Evolutionary conservation across 1,140 invertebrate species (phyloP).

Genomic region (Drosophila ananassae): DNA sequence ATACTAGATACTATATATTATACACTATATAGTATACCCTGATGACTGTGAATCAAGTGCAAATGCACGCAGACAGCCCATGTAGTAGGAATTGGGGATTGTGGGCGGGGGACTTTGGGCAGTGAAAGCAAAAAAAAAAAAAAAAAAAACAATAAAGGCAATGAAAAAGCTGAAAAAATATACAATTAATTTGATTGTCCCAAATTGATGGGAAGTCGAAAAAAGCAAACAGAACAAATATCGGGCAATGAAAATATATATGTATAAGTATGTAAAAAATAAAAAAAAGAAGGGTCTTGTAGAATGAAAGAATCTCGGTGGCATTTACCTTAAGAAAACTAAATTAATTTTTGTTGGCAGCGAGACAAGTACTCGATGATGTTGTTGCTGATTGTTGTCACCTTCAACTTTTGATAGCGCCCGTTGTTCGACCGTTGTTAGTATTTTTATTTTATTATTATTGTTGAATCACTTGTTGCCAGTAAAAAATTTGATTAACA

Average conservation of each 20-base stretch:
- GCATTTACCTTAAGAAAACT: conserved; percentile 41
- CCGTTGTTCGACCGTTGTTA: not conserved
- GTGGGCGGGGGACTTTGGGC: not conserved
- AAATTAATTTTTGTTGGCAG: conserved; percentile 42
- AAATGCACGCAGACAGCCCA: conserved; percentile 43
- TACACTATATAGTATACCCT: conserved; percentile 1
- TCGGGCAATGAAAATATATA: conserved; percentile 13
- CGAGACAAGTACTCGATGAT: conserved; percentile 27
- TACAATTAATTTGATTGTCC: conserved; percentile 67
- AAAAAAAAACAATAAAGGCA: conserved; percentile 48
- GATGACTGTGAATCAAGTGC: conserved; percentile 49
- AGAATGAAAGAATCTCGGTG: conserved; percentile 30
- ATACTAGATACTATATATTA: not conserved
- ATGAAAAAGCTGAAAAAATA: conserved; percentile 41
- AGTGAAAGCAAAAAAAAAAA: conserved; percentile 21
- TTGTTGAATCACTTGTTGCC: conserved; percentile 59
- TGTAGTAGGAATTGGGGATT: conserved; percentile 33
- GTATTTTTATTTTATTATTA: conserved; percentile 23
- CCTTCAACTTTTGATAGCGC: conserved; percentile 55
- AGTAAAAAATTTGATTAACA: conserved; percentile 69
- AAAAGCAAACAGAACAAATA: conserved; percentile 29
- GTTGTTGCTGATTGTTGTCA: conserved; percentile 46
- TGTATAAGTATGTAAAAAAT: not conserved
- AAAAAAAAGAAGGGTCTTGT: not conserved
- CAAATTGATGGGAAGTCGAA: conserved; percentile 59